phyloP scores from a whole-genome alignment of 1,140 invertebrate species.

The Drosophila orena region DNA sequence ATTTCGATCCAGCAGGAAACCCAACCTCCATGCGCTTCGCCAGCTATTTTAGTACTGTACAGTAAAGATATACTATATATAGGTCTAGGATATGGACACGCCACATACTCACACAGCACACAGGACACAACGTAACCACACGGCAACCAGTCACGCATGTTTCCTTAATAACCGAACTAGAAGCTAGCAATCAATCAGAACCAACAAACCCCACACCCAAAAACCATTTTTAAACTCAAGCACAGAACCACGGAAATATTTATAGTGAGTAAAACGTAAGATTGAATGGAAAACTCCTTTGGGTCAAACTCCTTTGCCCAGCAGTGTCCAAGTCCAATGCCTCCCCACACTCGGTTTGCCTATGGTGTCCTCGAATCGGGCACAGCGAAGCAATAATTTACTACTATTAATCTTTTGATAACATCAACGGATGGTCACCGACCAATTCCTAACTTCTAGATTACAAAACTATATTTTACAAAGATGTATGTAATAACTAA shows the following conservation, averaged over 20 bases:
- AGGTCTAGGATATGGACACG: constrained; percentile 63
- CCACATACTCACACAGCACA: constrained; percentile 25
- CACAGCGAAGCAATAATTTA: constrained; percentile 51
- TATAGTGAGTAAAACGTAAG: constrained; percentile 7
- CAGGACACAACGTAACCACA: constrained; percentile 29
- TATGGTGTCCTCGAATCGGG: constrained; percentile 7
- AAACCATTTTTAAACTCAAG: constrained; percentile 37
- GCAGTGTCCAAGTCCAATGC: neutral
- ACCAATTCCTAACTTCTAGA: constrained; percentile 75
- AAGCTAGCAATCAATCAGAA: constrained; percentile 56
- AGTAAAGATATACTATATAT: constrained; percentile 64
- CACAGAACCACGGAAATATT: constrained; percentile 16
- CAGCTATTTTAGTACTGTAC: constrained; percentile 73
- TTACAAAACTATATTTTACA: constrained; percentile 55
- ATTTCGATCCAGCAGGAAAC: constrained; percentile 49
- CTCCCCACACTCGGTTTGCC: constrained; percentile 23
- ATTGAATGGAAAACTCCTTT: constrained; percentile 13
- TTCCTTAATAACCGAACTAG: constrained; percentile 73
- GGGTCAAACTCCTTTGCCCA: neutral
- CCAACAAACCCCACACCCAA: constrained; percentile 7
- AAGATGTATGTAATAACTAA: constrained; percentile 71
- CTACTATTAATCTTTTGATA: constrained; percentile 37
- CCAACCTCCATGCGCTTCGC: constrained; percentile 44
- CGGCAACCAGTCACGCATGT: constrained; percentile 43
- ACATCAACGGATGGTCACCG: constrained; percentile 28